Evolutionary conservation across 2,113 vertebrate genomes (phyloP), one percentile per base, ranked within the genome.

Genomic region (Corydoras maculifer): DNA sequence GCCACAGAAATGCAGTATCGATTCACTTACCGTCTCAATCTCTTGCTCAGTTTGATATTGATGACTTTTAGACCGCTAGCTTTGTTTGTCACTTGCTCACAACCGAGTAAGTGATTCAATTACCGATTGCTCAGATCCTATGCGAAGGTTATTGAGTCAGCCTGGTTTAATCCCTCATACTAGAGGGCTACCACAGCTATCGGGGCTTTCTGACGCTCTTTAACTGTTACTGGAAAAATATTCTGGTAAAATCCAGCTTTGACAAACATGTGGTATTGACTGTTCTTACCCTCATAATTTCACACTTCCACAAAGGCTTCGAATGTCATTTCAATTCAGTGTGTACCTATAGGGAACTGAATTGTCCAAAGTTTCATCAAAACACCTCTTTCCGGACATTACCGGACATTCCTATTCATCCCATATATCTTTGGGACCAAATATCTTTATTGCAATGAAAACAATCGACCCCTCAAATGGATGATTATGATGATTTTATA

Each of bases 1-100:
- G 48, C 78, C 77, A 68, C 76, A 75, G 75, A 79, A 83, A 81
- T 84, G 81, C 80, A 63, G 62, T 87, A 84, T 86, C 73, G 81
- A 85, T 86, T 78, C 69, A 68, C 60, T 67, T 70, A 73, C 80
- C 75, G 70, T 77, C 79, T 84, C 79, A 81, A 81, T 83, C 78
- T 81, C 73, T 65, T 53, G 73, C 75, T 77, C 57, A 65, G 69
- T 77, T 57, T 81, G 69, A 75, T 69, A 65, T 62, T 69, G 68
- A 79, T 77, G 75, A 73, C 63, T 79, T 79, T 74, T 71, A 74
- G 59, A 71, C 59, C 8, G 55, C 14, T 32, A 9, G 29, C 48
- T 76, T 59, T 71, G 78, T 65, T 65, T 63, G 60, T 73, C 63
- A 75, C 66, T 60, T 55, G 35, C 61, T 64, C 43, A 65, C 57